Conservation (phyloP, 2,797 vertebrate genomes). For the Smutsia temminckii region DNA sequence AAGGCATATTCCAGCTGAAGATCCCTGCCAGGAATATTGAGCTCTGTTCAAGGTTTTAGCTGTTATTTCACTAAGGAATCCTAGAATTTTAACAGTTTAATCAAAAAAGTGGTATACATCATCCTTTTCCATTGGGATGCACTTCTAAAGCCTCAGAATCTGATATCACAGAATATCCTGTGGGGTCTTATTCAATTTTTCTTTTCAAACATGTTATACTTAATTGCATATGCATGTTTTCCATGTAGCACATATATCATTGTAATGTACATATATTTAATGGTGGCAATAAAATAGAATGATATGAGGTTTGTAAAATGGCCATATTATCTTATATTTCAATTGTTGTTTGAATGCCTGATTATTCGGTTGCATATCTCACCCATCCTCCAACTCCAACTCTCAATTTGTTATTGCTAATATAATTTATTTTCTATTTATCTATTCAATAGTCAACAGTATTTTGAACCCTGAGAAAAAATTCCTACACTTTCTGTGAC, state of each 20-base stretch:
- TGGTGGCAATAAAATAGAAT: background rate
- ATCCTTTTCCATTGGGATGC: background rate
- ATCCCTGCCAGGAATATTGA: slow-evolving; percentile 21
- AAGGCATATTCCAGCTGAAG: background rate
- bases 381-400: background rate
- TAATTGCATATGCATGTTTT: background rate
- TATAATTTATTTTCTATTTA: background rate
- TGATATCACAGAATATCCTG: background rate
- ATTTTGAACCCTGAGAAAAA: slow-evolving; percentile 55
- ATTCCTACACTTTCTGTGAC: slow-evolving; percentile 4
- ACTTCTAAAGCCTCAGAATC: background rate
- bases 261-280: background rate
- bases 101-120: background rate
- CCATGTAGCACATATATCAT: background rate
- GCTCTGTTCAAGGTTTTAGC: background rate
- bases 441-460: background rate
- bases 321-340: background rate
- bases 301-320: background rate
- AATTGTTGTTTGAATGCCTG: background rate
- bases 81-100: slow-evolving; percentile 47
- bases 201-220: background rate
- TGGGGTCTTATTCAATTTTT: background rate
- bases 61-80: slow-evolving; percentile 32
- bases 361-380: background rate
- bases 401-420: slow-evolving; percentile 16